Evolutionary conservation across 2,888 invertebrate genomes (phyloP).

Genomic region (Nephrotoma guestfalica): DNA sequence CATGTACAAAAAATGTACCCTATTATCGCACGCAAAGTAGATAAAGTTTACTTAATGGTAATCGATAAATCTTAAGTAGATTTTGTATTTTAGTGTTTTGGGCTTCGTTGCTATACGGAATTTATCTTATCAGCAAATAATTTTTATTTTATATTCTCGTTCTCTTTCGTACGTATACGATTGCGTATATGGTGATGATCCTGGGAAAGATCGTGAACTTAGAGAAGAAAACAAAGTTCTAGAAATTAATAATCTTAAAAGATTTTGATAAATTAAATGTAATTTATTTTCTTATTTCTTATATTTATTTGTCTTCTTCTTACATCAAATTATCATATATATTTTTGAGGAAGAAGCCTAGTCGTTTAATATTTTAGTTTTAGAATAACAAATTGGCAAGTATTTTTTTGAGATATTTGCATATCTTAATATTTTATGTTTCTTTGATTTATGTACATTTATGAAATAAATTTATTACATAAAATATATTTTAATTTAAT

Average conservation of each 20-base stretch:
- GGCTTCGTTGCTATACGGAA: background rate
- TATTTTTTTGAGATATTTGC: background rate
- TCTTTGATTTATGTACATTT: background rate
- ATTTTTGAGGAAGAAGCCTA: background rate
- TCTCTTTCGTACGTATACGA: too few species aligned
- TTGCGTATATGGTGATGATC: background rate
- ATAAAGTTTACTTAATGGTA: background rate
- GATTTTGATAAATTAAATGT: constrained; percentile 2
- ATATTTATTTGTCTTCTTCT: background rate
- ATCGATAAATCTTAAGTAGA: background rate
- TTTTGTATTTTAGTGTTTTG: background rate
- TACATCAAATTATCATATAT: background rate
- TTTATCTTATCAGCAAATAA: background rate
- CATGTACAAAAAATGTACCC: background rate
- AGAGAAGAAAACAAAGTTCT: background rate
- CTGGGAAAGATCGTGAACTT: background rate
- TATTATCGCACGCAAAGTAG: background rate
- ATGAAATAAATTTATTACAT: background rate
- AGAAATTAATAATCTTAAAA: background rate
- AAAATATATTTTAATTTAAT: background rate
- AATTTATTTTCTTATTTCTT: constrained; percentile 1
- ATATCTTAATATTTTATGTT: background rate
- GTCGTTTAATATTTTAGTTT: background rate
- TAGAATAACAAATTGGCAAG: constrained; percentile 4
- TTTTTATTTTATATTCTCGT: background rate